Base-by-base conservation (phyloP, 1,140 invertebrate genomes). In the Lasaia peninsularis region DNA sequence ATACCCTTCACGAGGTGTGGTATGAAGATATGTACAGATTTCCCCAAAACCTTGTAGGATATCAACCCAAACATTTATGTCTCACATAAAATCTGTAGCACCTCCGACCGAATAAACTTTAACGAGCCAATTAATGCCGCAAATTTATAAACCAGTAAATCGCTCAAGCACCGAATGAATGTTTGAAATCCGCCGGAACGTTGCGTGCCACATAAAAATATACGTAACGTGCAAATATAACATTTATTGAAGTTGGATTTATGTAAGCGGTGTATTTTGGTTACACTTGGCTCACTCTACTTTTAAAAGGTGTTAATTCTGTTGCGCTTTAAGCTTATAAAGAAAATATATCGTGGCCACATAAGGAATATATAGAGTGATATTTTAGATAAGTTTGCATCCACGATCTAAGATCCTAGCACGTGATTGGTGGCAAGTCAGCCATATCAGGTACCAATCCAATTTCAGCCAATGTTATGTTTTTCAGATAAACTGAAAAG, bases 71-170 rank as follows among this genome's bases (percentile, higher is more conserved):
- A 52, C 10, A 40, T 58, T 40, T 40, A 52, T 32, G 24, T 14
- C 9, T 14, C 2, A 52, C 44, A 55, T 60, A 14, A 37, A 60
- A 50, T 21, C 33, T 40, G 16, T 40, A 56, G 44, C 54, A 56
- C 54, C 37, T 40, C 51, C 34, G 35, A 28, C 12, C 49, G 24
- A 21, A 34, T 44, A 44, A 44, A 44, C 37, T 65, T 62, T 65
- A 65, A 65, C 49, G 56, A 58, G 16, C 59, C 56, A 62, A 65
- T 65, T 65, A 65, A 55, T 20, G 16, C 37, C 16, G 32, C 48
- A 33, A 58, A 50, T 56, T 51, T 58, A 65, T 55, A 58, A 56
- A 65, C 52, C 53, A 58, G 63, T 58, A 58, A 62, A 62, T 40
- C 56, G 56, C 12, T 58, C 16, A 44, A 32, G 60, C 21, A 56